Base-by-base conservation (phyloP, 2,113 vertebrate genomes). In the Platysteira castanea region DNA sequence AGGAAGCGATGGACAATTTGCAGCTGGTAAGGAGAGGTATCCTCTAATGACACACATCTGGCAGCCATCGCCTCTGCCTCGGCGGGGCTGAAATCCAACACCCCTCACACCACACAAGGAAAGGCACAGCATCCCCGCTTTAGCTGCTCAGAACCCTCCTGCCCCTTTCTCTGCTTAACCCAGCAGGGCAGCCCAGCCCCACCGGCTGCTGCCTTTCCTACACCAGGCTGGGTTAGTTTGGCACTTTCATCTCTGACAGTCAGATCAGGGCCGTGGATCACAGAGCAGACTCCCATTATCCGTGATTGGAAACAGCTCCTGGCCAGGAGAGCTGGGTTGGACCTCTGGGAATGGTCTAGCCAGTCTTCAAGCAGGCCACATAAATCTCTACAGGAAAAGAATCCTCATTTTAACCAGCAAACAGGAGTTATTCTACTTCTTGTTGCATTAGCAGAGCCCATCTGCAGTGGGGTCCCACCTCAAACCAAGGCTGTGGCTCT, bases 21-120 rank as follows among this genome's bases (percentile, higher is more conserved):
- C 89, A 96, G 94, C 91, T 91, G 95, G 90, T 86, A 17, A 64
- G 53, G 47, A 81, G 91, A 84, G 68, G 85, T 28, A 53, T 78
- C 88, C 41, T 57, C 89, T 68, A 57, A 78, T 44, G 84, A 76
- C 90, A 44, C 8, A 47, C 89, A 94, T 82, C 86, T 96, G 96
- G 95, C 77, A 26, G 15, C 84, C 96, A 47, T 87, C 54, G 24
- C 14, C 90, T 30, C 73, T 22, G 79, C 86, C 69, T 73, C 89
- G 64, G 84, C 77, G 5, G 47, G 1, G 10, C 92, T 49, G 89
- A 63, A 93, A 90, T 4, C 81, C 92, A 93, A 37, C 13, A 23
- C 2, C 17, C 59, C 91, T 26, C 75, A 2, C 75, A 9, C 18
- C 24, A 2, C 80, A 11, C 57, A 28, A 64, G 81, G 64, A 42